These are phyloP conservation scores for Calephelis perditalis DNA, from an alignment of 2,888 invertebrate genomes.

Conservation along the genomic window DNA sequence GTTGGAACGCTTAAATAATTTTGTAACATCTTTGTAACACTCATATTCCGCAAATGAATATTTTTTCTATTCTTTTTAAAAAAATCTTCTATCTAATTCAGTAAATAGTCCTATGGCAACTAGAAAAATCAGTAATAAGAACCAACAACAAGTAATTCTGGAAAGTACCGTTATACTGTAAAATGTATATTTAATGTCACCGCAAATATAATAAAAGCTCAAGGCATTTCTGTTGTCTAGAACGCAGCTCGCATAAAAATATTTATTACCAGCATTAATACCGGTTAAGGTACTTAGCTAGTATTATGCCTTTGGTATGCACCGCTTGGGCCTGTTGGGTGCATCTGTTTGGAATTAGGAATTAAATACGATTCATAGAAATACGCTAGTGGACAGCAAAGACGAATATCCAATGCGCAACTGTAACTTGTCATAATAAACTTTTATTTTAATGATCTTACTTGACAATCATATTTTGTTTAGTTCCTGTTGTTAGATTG, in stretches of 20 bases:
- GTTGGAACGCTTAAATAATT: no score
- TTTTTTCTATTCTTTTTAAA: no score
- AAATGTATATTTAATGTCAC: slow-evolving; percentile 23
- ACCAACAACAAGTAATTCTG: slow-evolving; percentile 13
- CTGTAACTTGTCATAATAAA: no score
- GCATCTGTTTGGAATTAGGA: slow-evolving; percentile 6
- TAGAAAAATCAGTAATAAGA: slow-evolving; percentile 10
- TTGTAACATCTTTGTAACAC: no score
- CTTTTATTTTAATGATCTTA: no score
- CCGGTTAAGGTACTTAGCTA: slow-evolving; percentile 2
- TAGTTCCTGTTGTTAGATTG: no score
- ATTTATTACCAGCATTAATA: slow-evolving; percentile 13
- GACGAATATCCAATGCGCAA: no score
- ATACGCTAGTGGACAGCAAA: neutral
- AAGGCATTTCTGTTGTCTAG: slow-evolving; percentile 13
- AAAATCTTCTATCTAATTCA: no score
- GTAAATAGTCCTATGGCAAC: slow-evolving; percentile 1
- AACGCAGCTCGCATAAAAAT: slow-evolving; percentile 23
- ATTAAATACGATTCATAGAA: slow-evolving; percentile 1
- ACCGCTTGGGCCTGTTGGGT: neutral
- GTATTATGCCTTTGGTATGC: neutral
- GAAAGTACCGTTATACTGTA: slow-evolving; percentile 27
- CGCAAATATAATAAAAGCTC: slow-evolving; percentile 22
- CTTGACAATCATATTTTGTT: no score
- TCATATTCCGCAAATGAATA: no score